A percentile compares a stretch with the other conserved stretches of the same genome.
Conservation (phyloP, 30 jellyfish, hydroid and myxozoan species). For the Hydra vulgaris region DNA sequence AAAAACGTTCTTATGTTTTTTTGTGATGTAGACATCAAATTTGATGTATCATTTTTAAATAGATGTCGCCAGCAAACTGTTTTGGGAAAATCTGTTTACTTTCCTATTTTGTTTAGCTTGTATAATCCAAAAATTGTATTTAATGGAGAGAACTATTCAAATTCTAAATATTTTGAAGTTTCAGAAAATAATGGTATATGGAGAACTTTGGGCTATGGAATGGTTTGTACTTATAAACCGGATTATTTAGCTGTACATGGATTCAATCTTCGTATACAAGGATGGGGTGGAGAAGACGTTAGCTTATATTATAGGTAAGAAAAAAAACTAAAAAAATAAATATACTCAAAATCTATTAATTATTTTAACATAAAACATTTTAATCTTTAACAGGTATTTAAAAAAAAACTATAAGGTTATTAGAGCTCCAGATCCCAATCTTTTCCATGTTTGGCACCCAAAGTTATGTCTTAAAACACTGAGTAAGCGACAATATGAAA, state of each 20-base stretch:
- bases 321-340: neutral
- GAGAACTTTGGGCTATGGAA: slow-evolving; percentile 91
- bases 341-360: no score
- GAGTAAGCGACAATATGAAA: slow-evolving; percentile 50
- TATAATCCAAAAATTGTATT: slow-evolving; percentile 55
- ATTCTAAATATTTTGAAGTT: slow-evolving; percentile 23
- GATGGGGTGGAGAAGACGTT: slow-evolving; percentile 97
- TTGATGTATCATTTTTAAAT: slow-evolving; percentile 44
- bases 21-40: slow-evolving; percentile 82
- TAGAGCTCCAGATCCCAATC: slow-evolving; percentile 93
- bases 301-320: slow-evolving; percentile 59
- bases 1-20: slow-evolving; percentile 56
- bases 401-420: slow-evolving; percentile 51
- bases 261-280: slow-evolving; percentile 57
- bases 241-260: slow-evolving; percentile 79
- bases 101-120: slow-evolving; percentile 64
- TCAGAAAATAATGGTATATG: slow-evolving; percentile 64
- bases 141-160: slow-evolving; percentile 13
- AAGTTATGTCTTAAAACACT: slow-evolving; percentile 58
- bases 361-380: no score
- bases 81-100: slow-evolving; percentile 37
- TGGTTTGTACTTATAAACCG: slow-evolving; percentile 54
- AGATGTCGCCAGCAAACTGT: slow-evolving; percentile 67
- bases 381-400: slow-evolving; percentile 41
- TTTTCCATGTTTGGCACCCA: slow-evolving; percentile 76